Base-by-base conservation (phyloP, 2,888 invertebrate genomes). In the Drosophila phalerata region DNA sequence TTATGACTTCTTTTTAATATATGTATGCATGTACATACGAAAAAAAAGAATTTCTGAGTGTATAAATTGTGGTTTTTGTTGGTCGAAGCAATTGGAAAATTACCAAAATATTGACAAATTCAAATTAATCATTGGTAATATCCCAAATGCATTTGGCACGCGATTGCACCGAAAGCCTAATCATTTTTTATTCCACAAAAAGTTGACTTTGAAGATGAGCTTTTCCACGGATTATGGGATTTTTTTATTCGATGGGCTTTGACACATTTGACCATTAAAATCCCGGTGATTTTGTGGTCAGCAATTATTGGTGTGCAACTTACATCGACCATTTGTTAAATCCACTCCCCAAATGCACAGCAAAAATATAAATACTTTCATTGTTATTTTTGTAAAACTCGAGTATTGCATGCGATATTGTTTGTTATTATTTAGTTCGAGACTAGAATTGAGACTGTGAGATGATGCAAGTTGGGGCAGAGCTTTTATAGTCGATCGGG, bases 241-340 rank as follows among this genome's bases (percentile, higher is more conserved):
- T 74, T 84, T 77, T 68, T 51, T 76, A 48, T 52, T 78, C 34
- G n/a, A 47, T 25, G 5, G n/a, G 32, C 9, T 19, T 37, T 56
- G 48, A 8, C 51, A 49, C 53, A 43, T 49, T 32, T 56, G 15
- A 30, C 25, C 42, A 56, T 13, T n/a, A 47, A 74, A 74, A 34
- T 55, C 32, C 32, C 48, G 17, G 8, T 0, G 13, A 32, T 32
- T 49, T 45, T 45, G 25, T 25, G 25, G 25, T 45, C 45, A 45
- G 53, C 62, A 37, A 28, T n/a, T 11, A 19, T 28, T 45, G 28
- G 10, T 43, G 22, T 51, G 15, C 22, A 71, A 85, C 85, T 85
- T 80, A 87, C 85, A 85, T 30, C 66, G 80, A 43, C 75, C 81
- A 48, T 56, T 62, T 48, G 65, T 49, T 48, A 47, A 58, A 22